Conservation (phyloP, 92 coral and sea anemone genomes). For the Zoanthus solanderi region DNA sequence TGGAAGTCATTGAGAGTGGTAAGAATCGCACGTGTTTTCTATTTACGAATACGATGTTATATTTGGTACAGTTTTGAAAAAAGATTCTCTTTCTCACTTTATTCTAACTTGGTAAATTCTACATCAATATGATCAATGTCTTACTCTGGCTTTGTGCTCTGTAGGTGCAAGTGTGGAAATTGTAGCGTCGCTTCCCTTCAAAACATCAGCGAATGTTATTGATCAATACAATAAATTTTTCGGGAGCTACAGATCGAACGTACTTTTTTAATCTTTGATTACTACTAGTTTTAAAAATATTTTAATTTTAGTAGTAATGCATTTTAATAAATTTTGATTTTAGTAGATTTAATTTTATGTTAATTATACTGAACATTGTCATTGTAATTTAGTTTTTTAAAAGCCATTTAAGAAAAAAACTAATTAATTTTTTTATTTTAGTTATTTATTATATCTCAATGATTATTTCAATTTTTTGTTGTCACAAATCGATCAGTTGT, state of each 20-base stretch:
- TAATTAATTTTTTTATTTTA: too few relatives aligned
- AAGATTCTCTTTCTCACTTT: too few relatives aligned
- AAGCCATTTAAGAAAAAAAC: background rate
- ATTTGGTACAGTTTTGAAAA: too few relatives aligned
- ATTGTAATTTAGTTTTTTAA: background rate
- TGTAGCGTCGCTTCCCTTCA: background rate
- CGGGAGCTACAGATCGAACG: too few relatives aligned
- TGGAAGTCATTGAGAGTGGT: too few relatives aligned
- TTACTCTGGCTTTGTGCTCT: background rate
- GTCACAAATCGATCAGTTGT: background rate
- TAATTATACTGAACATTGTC: background rate
- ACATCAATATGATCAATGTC: too few relatives aligned
- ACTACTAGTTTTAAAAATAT: too few relatives aligned
- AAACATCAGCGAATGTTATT: background rate
- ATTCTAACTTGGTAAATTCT: too few relatives aligned
- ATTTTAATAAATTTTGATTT: background rate
- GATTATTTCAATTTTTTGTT: background rate
- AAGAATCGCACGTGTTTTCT: too few relatives aligned
- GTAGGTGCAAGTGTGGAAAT: constrained; percentile 7
- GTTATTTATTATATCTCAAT: background rate
- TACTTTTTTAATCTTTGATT: too few relatives aligned
- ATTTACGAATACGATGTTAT: too few relatives aligned
- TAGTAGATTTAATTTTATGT: background rate
- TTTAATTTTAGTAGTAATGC: background rate
- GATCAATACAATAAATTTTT: background rate